Conservation (phyloP, 2,888 invertebrate species). For the Ferrisia virgata region DNA sequence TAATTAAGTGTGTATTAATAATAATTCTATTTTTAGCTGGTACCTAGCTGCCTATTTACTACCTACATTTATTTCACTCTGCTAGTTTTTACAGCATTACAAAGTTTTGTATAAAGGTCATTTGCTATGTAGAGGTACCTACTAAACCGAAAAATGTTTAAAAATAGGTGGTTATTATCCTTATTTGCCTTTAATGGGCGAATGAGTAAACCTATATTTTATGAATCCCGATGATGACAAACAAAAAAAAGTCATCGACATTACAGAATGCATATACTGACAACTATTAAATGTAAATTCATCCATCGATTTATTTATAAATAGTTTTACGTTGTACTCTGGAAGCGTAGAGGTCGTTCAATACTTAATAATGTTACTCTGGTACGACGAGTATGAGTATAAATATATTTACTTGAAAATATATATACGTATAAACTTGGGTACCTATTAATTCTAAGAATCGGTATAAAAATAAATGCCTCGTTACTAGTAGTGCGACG, state of each 20-base stretch:
- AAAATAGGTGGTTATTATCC: too few species aligned
- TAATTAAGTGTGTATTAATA: too few species aligned
- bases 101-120: neutral
- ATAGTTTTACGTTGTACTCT: neutral
- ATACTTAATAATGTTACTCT: neutral
- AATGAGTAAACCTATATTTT: neutral
- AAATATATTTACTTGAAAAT: neutral
- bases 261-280: conserved; percentile 6
- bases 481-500: too few species aligned
- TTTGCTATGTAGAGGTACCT: too few species aligned
- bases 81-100: neutral
- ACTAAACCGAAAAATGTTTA: too few species aligned
- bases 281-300: neutral
- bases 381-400: neutral
- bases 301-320: neutral
- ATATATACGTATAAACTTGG: too few species aligned
- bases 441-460: neutral
- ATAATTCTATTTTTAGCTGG: neutral
- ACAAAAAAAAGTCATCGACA: conserved; percentile 31
- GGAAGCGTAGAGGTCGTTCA: neutral
- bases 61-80: neutral
- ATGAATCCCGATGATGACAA: neutral
- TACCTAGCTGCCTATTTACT: neutral
- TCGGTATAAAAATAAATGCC: too few species aligned
- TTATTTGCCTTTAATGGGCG: neutral